Percentiles rank a stretch among this genome's conserved stretches.
Evolutionary conservation across 2,888 invertebrate species (phyloP).

Genomic region (Cerastis leucographa): DNA sequence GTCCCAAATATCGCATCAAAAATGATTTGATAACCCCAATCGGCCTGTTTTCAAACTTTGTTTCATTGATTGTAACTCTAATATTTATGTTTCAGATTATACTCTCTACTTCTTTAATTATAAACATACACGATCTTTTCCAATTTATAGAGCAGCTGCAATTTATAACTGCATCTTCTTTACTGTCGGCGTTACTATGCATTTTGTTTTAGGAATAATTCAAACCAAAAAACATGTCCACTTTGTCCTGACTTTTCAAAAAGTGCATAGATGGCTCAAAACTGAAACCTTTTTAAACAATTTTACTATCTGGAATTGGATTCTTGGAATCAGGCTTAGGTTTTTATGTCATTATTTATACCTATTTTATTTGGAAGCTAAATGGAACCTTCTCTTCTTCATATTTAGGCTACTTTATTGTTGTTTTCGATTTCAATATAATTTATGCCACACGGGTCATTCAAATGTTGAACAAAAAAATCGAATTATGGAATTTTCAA

Average conservation of each 20-base stretch:
- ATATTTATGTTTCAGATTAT: not conserved
- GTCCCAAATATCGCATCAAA: slow-evolving; percentile 20
- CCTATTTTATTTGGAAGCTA: not conserved
- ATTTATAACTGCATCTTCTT: slow-evolving; percentile 1
- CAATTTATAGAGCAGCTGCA: not conserved
- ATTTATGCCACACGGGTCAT: slow-evolving; percentile 18
- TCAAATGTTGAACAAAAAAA: slow-evolving; percentile 14
- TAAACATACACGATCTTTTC: not conserved
- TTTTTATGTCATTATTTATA: not conserved
- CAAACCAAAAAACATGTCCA: slow-evolving; percentile 13
- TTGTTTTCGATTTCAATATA: slow-evolving; percentile 28
- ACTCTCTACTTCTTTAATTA: not conserved
- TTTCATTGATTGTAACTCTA: not conserved
- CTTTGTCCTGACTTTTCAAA: slow-evolving; percentile 35
- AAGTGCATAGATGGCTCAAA: slow-evolving; percentile 34
- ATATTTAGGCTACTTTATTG: not conserved
- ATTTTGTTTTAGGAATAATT: slow-evolving; percentile 1
- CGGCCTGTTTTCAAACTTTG: not conserved
- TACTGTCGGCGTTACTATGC: slow-evolving; percentile 1
- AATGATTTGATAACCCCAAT: slow-evolving; percentile 9
- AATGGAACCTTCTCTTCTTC: not conserved
- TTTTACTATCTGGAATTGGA: slow-evolving; percentile 39
- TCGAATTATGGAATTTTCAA: slow-evolving; percentile 11
- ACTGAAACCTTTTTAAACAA: not conserved
- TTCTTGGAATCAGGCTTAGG: not conserved